Base-by-base conservation (phyloP, 2,113 vertebrate genomes). In the Dromas ardeola region DNA sequence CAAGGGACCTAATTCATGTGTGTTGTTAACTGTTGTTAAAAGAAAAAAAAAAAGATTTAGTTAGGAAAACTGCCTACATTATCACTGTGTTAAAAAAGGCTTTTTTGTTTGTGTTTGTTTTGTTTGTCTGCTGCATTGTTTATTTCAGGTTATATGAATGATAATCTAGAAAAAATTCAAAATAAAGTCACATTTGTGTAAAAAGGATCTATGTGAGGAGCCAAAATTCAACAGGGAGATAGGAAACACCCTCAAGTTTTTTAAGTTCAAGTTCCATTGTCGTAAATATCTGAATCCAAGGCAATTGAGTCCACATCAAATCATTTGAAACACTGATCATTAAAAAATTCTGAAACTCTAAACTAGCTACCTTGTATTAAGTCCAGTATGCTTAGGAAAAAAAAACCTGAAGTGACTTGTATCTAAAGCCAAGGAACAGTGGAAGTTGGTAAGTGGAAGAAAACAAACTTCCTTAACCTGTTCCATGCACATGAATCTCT, bases 1-100 rank as follows among this genome's bases (percentile, higher is more conserved):
- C 97, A 99, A 95, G 72, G 98, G 99, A 88, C 99, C 99, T 96
- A 99, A 97, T 96, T 99, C 99, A 97, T 99, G 98, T 71, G 99
- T 99, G 97, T 98, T 99, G 98, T 99, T 99, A 97, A 99, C 99
- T 99, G 98, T 97, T 95, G 95, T 63, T 53, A 94, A 23, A 92
- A 94, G n/a, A 69, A 20, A 74, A 91, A 66, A 27, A 86, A 36
- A 70, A 76, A 49, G 40, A 29, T 5, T 9, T 25, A 40, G 32
- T 90, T 91, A 86, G 69, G 49, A 80, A 92, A 76, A 40, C 43
- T 23, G 29, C 2, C 1, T 73, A 42, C 18, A 32, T 23, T 52
- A 19, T 52, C n/a, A 58, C 7, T 82, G 10, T 40, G 16, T 50
- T 89, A n/a, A 63, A 88, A 47, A 20, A 62, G 11, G 11, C 1